Evolutionary conservation across 2,888 invertebrate species (phyloP).

Genomic region (Tryphoninae sp.): DNA sequence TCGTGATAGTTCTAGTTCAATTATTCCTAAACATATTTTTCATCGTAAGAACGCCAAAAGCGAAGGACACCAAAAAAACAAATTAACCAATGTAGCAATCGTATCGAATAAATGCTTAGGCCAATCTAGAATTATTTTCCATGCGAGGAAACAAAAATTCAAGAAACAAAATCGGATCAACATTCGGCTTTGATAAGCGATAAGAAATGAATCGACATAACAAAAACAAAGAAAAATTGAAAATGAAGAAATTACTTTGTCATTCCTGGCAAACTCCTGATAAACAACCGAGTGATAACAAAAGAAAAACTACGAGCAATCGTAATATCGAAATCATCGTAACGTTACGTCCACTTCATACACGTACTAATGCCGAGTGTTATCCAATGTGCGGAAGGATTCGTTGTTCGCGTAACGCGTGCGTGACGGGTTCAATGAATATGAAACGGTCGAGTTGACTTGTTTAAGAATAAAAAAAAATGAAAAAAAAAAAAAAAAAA

Average conservation of each 20-base stretch:
- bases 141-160: not conserved
- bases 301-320: conserved; percentile 3
- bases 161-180: not conserved
- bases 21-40: conserved; percentile 41
- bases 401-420: not conserved
- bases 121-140: no score
- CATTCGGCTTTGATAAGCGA: not conserved
- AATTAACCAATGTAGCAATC: conserved; percentile 21
- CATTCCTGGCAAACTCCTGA: not conserved
- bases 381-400: conserved; percentile 11
- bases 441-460: conserved; percentile 7
- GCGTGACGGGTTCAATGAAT: conserved; percentile 29
- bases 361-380: not conserved
- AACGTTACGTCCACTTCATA: not conserved
- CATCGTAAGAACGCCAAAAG: not conserved
- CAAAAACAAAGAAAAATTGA: not conserved
- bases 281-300: conserved; percentile 17
- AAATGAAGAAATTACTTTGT: not conserved
- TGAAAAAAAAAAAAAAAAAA: not conserved
- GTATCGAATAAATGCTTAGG: not conserved
- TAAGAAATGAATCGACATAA: not conserved
- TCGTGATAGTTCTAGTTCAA: not conserved
- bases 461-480: not conserved
- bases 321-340: not conserved
- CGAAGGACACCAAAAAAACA: conserved; percentile 48